Percentiles rank a stretch among this genome's conserved stretches.
phyloP scores from a whole-genome alignment of 2,797 vertebrate species.

The Anabacerthia variegaticeps region DNA sequence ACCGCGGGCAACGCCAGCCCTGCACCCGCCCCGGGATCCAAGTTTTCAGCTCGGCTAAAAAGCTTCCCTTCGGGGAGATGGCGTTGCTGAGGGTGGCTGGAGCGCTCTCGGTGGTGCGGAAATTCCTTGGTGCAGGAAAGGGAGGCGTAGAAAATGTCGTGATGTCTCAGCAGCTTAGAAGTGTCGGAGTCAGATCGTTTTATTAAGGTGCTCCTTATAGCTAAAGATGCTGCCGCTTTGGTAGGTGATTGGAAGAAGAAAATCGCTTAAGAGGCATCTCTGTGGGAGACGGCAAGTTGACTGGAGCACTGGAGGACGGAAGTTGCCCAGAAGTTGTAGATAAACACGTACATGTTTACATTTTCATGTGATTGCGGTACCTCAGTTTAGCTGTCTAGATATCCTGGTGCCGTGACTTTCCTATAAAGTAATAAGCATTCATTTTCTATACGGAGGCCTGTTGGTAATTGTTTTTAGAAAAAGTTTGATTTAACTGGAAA shows the following conservation, averaged over 20 bases:
- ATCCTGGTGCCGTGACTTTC: rapidly evolving
- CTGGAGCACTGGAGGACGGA: not conserved
- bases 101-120: rapidly evolving
- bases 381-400: not conserved
- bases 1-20: rapidly evolving
- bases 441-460: not conserved
- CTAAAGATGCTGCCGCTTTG: too few species aligned
- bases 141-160: rapidly evolving
- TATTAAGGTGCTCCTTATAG: not conserved
- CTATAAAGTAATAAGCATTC: rapidly evolving
- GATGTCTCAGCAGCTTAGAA: not conserved
- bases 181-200: rapidly evolving
- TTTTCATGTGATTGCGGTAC: rapidly evolving
- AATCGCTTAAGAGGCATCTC: rapidly evolving
- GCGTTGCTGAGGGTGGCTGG: rapidly evolving
- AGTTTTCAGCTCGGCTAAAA: not conserved
- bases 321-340: not conserved
- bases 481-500: not conserved
- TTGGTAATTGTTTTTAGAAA: not conserved
- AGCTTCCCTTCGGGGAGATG: rapidly evolving
- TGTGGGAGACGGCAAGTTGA: not conserved
- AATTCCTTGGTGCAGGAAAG: rapidly evolving
- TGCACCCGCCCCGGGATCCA: rapidly evolving
- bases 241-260: not conserved
- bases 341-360: rapidly evolving